Evolutionary conservation across 2,888 invertebrate genomes (phyloP), one percentile per base, ranked within the genome.

Genomic region (Rotaria sp.): DNA sequence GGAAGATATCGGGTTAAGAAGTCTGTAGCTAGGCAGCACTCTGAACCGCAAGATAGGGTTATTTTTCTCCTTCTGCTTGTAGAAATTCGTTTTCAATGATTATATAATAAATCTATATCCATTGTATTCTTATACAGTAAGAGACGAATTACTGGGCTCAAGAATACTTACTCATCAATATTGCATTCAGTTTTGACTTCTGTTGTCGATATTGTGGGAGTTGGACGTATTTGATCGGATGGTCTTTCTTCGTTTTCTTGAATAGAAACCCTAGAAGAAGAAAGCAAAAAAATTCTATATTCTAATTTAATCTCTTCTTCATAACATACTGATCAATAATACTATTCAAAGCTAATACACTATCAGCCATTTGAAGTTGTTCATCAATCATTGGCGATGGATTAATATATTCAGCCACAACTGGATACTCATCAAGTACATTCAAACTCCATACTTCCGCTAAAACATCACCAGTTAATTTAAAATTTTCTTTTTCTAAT

Each of bases 321-420:
- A 55, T 55, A 15, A 26, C 55, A 55, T 55, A 55, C 55, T 55
- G 55, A 55, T 55, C 26, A 55, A 55, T 55, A 26, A 55, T 8
- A 26, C 55, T 55, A 55, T 67, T 30, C 35, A 67, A 35, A 30
- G 67, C 35, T 67, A 35, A 35, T 30, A 35, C 10, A 67, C 30
- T 35, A 35, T 67, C 67, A 67, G 35, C 21, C 35, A 67, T 30
- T 67, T 35, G 26, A 18, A 35, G 35, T 67, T 67, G 35, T 18
- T 67, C 67, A 67, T 67, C 67, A 35, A 35, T 67, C 10, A 55
- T 55, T 10, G 55, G 55, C 10, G 21, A 35, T 67, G 67, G 67
- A 67, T 35, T 35, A 67, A 67, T 67, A 67, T 67, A 67, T 67
- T 67, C 67, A 67, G 67, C 35, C 18, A 67, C 67, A 35, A 67